phyloP scores from a whole-genome alignment of 1,140 invertebrate genomes.

The Lanistes nyassanus region DNA sequence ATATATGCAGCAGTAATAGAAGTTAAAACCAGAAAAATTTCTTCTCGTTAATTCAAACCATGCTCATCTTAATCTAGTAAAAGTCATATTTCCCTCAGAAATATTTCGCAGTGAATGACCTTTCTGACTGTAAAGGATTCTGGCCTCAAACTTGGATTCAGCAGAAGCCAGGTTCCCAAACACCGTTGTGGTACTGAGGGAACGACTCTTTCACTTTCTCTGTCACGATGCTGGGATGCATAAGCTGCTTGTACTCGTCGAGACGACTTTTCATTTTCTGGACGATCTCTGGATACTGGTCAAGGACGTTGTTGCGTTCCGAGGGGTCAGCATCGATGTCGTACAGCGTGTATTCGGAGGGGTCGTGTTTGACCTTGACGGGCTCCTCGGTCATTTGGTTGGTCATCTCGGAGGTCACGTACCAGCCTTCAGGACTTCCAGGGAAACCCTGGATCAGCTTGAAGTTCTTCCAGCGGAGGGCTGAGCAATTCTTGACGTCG shows the following conservation, averaged over 20 bases:
- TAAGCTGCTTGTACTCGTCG: slow-evolving; percentile 18
- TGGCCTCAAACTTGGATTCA: no score
- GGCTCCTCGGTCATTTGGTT: slow-evolving; percentile 3
- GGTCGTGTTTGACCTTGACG: not conserved
- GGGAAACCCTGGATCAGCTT: slow-evolving; percentile 41
- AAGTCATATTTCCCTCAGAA: no score
- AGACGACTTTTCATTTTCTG: slow-evolving; percentile 21
- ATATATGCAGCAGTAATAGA: no score
- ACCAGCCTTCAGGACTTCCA: slow-evolving; percentile 34
- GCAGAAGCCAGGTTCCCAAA: slow-evolving; percentile 36
- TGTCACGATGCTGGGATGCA: not conserved
- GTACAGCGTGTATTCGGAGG: not conserved
- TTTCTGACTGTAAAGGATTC: no score
- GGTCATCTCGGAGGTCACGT: slow-evolving; percentile 25
- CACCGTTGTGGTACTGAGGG: slow-evolving; percentile 18
- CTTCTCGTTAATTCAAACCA: no score
- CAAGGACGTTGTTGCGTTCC: slow-evolving; percentile 37
- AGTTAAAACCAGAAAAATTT: no score
- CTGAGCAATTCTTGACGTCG: slow-evolving; percentile 31
- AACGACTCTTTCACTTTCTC: not conserved
- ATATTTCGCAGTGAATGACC: no score
- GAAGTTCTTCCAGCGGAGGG: slow-evolving; percentile 39
- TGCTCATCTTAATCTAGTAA: no score
- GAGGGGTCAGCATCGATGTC: slow-evolving; percentile 34
- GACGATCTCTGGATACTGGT: slow-evolving; percentile 34